Conservation (phyloP, 2,113 vertebrate species). For the Nycticebus coucang region DNA sequence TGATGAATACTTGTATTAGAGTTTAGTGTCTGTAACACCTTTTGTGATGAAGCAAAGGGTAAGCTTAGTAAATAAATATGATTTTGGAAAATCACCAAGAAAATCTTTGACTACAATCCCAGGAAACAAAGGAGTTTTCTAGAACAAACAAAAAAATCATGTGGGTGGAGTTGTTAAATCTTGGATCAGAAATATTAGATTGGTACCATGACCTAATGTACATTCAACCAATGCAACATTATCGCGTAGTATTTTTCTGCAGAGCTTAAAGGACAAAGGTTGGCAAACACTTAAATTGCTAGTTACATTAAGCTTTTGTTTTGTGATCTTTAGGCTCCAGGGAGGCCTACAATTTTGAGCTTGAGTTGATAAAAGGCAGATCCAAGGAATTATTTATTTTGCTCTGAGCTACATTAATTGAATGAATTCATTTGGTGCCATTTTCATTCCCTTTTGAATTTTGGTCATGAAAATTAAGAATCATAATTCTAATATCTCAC, state of each 20-base stretch:
- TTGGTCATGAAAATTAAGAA: conserved; percentile 73
- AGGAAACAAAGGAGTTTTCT: conserved; percentile 37
- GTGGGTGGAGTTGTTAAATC: background rate
- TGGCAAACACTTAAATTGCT: conserved; percentile 56
- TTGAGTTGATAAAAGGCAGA: conserved; percentile 72
- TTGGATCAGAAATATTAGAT: background rate
- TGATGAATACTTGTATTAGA: background rate
- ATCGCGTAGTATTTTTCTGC: conserved; percentile 21
- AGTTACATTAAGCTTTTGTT: conserved; percentile 52
- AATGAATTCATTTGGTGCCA: conserved; percentile 78
- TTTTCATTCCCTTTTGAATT: conserved; percentile 68
- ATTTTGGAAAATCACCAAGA: conserved; percentile 43
- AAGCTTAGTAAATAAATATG: conserved; percentile 20
- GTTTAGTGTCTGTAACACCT: background rate
- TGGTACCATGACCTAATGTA: background rate
- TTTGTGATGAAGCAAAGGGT: conserved; percentile 41
- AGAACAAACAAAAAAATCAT: background rate
- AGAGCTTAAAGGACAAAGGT: conserved; percentile 61
- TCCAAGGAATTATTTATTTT: conserved; percentile 72
- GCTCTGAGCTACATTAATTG: conserved; percentile 72
- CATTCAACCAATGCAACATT: background rate
- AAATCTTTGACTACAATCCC: conserved; percentile 17
- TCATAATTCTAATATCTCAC: conserved; percentile 70
- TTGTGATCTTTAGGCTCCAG: conserved; percentile 33
- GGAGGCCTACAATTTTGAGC: conserved; percentile 59